phyloP scores from a whole-genome alignment of 2,113 vertebrate species.

The Atlantisia rogersi region DNA sequence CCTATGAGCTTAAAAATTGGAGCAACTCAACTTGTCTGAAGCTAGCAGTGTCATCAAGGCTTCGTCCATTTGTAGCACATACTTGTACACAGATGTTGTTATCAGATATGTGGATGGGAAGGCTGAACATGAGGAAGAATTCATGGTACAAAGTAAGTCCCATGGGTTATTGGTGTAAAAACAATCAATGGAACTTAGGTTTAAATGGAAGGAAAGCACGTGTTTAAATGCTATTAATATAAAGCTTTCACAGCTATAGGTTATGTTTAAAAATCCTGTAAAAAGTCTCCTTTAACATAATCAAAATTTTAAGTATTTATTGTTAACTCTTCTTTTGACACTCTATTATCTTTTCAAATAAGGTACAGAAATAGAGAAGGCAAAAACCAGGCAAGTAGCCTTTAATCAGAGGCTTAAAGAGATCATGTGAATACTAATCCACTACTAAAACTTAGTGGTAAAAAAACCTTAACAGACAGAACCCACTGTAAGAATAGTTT shows the following conservation, averaged over 20 bases:
- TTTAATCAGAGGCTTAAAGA: slow-evolving; percentile 62
- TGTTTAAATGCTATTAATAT: background rate
- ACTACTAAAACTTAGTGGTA: slow-evolving; percentile 64
- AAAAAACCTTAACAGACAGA: slow-evolving; percentile 53
- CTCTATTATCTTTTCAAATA: slow-evolving; percentile 76
- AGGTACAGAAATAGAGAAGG: slow-evolving; percentile 76
- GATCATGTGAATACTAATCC: slow-evolving; percentile 70
- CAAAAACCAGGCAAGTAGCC: slow-evolving; percentile 74
- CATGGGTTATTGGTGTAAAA: background rate
- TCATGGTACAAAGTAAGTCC: slow-evolving; percentile 98
- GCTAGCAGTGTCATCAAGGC: slow-evolving; percentile 93
- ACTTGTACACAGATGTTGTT: slow-evolving; percentile 98
- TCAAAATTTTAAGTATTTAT: slow-evolving; percentile 46
- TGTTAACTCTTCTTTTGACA: slow-evolving; percentile 66
- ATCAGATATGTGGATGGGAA: slow-evolving; percentile 99
- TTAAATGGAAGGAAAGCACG: background rate
- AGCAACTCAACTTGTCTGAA: slow-evolving; percentile 98
- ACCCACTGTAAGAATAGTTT: slow-evolving; percentile 14
- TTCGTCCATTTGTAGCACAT: slow-evolving; percentile 94
- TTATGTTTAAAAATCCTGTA: slow-evolving; percentile 46
- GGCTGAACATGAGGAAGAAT: slow-evolving; percentile 99
- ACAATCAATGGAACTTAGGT: background rate
- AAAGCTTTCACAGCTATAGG: background rate
- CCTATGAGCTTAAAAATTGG: slow-evolving; percentile 98
- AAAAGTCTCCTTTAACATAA: slow-evolving; percentile 31